phyloP scores from a whole-genome alignment of 2,113 vertebrate species.

The Bos taurus region DNA sequence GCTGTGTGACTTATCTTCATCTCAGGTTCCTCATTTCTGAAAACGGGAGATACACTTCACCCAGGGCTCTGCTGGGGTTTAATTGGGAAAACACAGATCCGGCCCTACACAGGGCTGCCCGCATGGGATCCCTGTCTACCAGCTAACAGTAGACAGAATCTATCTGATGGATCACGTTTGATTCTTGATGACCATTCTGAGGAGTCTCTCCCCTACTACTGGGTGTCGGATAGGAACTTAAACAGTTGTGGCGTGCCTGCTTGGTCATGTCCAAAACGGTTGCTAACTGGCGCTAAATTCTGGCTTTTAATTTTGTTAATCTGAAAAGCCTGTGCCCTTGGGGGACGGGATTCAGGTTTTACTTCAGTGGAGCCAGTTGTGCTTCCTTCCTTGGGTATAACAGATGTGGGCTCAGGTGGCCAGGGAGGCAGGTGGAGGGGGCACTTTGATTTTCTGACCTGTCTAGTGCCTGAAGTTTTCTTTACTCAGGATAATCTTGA shows the following conservation, averaged over 20 bases:
- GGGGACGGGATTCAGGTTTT: not conserved
- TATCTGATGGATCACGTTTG: not conserved
- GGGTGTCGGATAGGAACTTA: not conserved
- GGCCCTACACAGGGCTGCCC: not conserved
- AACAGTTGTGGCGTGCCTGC: not conserved
- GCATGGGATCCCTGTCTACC: not conserved
- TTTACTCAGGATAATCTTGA: constrained; percentile 53
- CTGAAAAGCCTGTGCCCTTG: not conserved
- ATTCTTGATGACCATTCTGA: not conserved
- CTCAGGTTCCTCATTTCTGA: not conserved
- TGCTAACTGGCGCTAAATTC: not conserved
- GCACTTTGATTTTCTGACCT: not conserved
- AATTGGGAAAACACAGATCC: not conserved
- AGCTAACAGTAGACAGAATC: rapidly evolving
- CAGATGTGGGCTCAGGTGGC: not conserved
- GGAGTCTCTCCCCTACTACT: not conserved
- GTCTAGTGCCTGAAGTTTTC: constrained; percentile 38
- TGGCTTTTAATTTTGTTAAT: constrained; percentile 12
- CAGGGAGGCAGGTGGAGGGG: not conserved
- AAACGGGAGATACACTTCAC: not conserved
- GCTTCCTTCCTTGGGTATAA: not conserved
- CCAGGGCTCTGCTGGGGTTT: not conserved
- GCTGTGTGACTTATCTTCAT: not conserved
- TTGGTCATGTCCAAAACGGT: not conserved
- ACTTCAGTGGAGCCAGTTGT: not conserved